Conservation (phyloP, 2,797 vertebrate genomes). For the Pampus argenteus region DNA sequence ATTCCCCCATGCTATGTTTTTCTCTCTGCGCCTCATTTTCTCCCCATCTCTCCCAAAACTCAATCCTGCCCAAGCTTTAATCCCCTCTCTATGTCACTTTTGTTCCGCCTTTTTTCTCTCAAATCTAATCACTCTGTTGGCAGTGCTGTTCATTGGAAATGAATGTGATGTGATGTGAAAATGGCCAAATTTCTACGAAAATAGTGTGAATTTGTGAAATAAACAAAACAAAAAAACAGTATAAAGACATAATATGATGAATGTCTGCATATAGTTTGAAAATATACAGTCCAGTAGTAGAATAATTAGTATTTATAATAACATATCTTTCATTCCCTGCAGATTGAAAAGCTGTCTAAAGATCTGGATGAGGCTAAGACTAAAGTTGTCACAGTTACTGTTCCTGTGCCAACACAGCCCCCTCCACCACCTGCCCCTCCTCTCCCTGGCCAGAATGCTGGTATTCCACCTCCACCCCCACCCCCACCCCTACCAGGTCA, state of each 20-base stretch:
- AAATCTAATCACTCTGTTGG: conserved; percentile 61
- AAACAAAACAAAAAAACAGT: neutral
- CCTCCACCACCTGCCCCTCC: conserved; percentile 65
- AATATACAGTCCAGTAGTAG: neutral
- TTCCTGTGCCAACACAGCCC: conserved; percentile 71
- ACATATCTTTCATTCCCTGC: conserved; percentile 17
- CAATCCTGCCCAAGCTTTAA: conserved; percentile 52
- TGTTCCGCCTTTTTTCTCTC: conserved; percentile 40
- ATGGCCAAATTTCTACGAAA: conserved; percentile 28
- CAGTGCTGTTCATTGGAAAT: conserved; percentile 33
- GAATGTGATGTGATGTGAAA: too few relatives aligned
- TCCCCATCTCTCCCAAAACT: conserved; percentile 46
- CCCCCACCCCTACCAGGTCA: conserved; percentile 67
- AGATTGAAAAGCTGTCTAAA: conserved; percentile 87
- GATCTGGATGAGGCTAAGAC: conserved; percentile 88
- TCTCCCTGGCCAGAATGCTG: conserved; percentile 57
- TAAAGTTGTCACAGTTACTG: conserved; percentile 80
- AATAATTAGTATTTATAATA: neutral
- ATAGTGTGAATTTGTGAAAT: conserved; percentile 19
- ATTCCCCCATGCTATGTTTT: conserved; percentile 53
- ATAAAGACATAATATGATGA: conserved; percentile 1
- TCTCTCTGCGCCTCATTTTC: conserved; percentile 45
- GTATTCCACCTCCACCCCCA: conserved; percentile 59
- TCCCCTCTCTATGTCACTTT: conserved; percentile 50
- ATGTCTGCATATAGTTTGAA: neutral